These are phyloP conservation scores for Limnephilus lunatus DNA, from an alignment of 2,888 invertebrate genomes.

Conservation along the genomic window DNA sequence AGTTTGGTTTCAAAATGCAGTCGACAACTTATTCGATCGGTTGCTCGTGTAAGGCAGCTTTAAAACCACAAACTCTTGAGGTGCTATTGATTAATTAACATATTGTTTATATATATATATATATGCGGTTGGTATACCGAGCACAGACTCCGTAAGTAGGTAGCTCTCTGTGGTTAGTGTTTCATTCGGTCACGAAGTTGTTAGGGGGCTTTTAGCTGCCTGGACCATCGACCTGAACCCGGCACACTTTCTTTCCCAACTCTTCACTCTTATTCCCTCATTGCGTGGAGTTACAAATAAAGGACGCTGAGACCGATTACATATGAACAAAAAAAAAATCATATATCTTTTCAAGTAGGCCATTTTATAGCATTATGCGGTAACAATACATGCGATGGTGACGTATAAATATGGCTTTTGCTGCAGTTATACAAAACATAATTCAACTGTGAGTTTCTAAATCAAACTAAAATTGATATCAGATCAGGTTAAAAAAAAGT, in stretches of 20 bases:
- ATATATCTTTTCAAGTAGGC: not conserved
- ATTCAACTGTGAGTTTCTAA: not conserved
- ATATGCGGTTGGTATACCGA: not conserved
- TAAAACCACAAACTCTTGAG: not conserved
- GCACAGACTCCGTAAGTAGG: not conserved
- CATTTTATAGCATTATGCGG: not conserved
- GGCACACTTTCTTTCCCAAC: not conserved
- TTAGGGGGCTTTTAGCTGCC: not conserved
- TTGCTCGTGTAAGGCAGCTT: not conserved
- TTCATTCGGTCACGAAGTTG: not conserved
- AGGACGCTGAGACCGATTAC: not conserved
- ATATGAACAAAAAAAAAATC: not conserved
- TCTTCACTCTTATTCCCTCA: not conserved
- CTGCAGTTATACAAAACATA: not conserved
- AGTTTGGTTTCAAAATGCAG: not conserved
- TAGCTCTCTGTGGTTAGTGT: not conserved
- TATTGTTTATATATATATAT: not conserved
- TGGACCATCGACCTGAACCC: constrained; percentile 14
- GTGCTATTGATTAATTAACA: not conserved
- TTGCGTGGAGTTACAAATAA: not conserved
- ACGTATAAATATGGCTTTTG: not conserved
- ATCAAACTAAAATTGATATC: no score
- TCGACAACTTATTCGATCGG: not conserved
- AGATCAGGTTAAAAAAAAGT: no score
- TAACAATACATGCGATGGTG: not conserved